phyloP scores from a whole-genome alignment of 2,113 vertebrate genomes.

The Thamnophis sirtalis region DNA sequence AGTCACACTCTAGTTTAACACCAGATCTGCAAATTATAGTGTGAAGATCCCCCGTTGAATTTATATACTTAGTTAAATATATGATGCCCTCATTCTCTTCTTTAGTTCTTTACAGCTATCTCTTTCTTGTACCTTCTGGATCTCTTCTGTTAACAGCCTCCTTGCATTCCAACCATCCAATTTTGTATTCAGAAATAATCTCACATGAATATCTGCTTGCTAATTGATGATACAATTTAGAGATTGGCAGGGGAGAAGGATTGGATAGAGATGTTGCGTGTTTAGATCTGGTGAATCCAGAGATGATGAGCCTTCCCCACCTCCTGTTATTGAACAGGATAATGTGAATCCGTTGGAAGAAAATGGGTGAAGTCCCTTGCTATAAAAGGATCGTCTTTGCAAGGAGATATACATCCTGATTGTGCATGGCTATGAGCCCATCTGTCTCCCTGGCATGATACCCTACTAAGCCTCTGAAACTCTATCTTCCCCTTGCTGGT shows the following conservation, averaged over 20 bases:
- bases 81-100: neutral
- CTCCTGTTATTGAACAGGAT: neutral
- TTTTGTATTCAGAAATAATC: neutral
- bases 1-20: neutral
- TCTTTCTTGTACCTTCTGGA: neutral
- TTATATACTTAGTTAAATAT: neutral
- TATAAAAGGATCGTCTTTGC: neutral
- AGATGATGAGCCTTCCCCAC: neutral
- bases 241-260: neutral
- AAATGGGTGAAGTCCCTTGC: neutral
- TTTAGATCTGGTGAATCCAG: neutral
- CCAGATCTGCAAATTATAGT: neutral
- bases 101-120: neutral
- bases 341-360: neutral
- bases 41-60: neutral
- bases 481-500: neutral
- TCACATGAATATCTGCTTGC: neutral
- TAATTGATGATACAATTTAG: neutral
- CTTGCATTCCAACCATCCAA: neutral
- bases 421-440: neutral
- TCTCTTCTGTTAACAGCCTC: neutral
- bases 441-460: neutral
- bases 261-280: neutral
- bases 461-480: neutral
- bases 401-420: neutral